These are phyloP conservation scores for Puffinus mauretanicus DNA, from an alignment of 2,113 vertebrate genomes.

Conservation along the genomic window DNA sequence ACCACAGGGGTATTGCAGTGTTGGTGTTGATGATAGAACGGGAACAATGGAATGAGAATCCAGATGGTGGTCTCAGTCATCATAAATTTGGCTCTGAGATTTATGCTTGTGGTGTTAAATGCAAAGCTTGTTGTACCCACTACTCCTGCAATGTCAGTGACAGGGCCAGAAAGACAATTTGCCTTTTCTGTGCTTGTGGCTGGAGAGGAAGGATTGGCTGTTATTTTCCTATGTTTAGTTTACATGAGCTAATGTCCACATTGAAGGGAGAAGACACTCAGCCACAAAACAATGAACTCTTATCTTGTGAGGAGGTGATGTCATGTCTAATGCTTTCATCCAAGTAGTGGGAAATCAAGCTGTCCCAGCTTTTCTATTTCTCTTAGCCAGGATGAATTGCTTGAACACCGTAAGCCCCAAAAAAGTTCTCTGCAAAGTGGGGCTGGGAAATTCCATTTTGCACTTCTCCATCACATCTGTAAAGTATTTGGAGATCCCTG, in stretches of 20 bases:
- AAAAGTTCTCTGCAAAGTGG: not conserved
- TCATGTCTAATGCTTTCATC: conserved; percentile 1
- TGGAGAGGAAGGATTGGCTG: not conserved
- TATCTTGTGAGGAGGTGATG: conserved; percentile 1
- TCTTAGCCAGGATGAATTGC: not conserved
- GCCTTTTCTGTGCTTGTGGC: not conserved
- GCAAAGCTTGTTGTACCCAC: not conserved
- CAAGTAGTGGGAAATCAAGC: not conserved
- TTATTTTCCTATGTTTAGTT: not conserved
- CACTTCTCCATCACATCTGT: not conserved
- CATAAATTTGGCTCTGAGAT: not conserved
- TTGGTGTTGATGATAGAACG: not conserved
- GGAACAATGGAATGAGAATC: not conserved
- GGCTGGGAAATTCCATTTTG: not conserved
- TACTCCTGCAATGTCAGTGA: not conserved
- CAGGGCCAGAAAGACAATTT: not conserved
- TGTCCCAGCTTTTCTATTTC: not conserved
- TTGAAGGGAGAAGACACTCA: not conserved
- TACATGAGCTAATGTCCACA: not conserved
- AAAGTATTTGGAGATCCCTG: not conserved
- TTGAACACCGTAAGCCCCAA: not conserved
- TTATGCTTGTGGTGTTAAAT: not conserved
- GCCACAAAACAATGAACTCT: conserved; percentile 1
- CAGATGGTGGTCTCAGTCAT: not conserved
- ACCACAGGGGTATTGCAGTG: not conserved